Conservation (phyloP, 2,797 vertebrate species). For the Dendrocincla tyrannina region DNA sequence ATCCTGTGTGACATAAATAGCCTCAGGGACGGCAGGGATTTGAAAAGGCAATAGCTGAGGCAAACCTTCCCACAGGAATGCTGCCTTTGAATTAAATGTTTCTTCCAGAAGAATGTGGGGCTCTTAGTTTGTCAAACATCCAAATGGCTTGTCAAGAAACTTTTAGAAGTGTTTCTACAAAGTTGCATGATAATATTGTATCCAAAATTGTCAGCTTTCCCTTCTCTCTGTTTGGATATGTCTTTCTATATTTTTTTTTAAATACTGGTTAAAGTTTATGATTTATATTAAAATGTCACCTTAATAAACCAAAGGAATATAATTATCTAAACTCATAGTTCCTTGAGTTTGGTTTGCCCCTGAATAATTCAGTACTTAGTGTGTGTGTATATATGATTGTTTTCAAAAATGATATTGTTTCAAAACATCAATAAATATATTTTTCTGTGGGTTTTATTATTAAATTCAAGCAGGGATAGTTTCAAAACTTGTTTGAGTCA, state of each 20-base stretch:
- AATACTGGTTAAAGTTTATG: neutral
- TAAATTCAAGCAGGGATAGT: neutral
- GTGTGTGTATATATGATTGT: too few species aligned
- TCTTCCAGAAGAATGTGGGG: neutral
- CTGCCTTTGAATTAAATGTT: neutral
- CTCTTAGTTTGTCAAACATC: neutral
- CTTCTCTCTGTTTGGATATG: neutral
- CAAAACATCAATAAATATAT: neutral
- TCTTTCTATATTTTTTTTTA: neutral
- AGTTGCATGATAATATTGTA: neutral
- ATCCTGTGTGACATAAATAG: neutral
- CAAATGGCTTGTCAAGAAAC: neutral
- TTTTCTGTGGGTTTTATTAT: neutral
- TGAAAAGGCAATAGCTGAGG: neutral
- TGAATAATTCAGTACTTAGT: neutral
- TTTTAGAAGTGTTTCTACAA: neutral
- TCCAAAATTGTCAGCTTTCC: neutral
- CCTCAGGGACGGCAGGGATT: neutral
- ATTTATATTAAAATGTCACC: neutral
- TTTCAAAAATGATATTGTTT: rapidly evolving
- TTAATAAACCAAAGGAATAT: neutral
- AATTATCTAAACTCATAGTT: neutral
- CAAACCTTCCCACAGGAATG: neutral
- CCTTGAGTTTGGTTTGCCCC: neutral
- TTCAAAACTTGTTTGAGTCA: neutral